These are phyloP conservation scores for Etheostoma spectabile DNA, from an alignment of 2,113 vertebrate genomes.

Conservation along the genomic window DNA sequence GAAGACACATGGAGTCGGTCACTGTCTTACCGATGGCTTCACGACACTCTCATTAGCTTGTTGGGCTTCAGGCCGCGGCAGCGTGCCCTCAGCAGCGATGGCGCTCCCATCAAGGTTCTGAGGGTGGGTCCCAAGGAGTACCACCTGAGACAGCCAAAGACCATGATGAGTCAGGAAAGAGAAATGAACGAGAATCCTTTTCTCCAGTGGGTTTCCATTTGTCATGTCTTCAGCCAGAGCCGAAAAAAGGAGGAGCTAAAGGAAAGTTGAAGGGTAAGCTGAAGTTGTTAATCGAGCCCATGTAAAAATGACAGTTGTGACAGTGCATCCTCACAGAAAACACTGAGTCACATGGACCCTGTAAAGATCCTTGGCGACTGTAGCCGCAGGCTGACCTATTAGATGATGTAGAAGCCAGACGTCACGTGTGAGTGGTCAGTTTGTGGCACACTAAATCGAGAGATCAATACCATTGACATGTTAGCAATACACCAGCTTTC, in stretches of 20 bases:
- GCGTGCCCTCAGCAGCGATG: not conserved
- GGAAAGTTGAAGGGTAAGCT: not conserved
- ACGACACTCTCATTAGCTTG: not conserved
- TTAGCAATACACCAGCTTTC: not conserved
- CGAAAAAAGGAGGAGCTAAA: slow-evolving; percentile 11
- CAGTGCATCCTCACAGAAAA: not conserved
- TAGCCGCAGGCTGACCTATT: not conserved
- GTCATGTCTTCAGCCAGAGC: not conserved
- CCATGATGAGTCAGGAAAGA: slow-evolving; percentile 14
- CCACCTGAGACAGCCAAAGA: not conserved
- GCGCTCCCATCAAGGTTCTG: not conserved
- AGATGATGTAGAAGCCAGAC: not conserved
- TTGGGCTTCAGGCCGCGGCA: not conserved
- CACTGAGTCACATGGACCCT: not conserved
- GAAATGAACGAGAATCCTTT: not conserved
- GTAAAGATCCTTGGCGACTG: slow-evolving; percentile 3
- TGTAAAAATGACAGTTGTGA: not conserved
- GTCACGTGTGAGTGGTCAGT: not conserved
- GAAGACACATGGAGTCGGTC: rapidly evolving
- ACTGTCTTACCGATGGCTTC: not conserved
- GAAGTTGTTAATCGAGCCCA: slow-evolving; percentile 10
- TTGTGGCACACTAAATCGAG: not conserved
- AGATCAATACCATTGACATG: not conserved
- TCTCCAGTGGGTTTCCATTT: rapidly evolving
- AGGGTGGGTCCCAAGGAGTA: slow-evolving; percentile 12